A percentile compares a stretch with the other conserved stretches of the same genome.
Conservation (phyloP, 2,888 invertebrate species). For the Dromius quadrimaculatus region DNA sequence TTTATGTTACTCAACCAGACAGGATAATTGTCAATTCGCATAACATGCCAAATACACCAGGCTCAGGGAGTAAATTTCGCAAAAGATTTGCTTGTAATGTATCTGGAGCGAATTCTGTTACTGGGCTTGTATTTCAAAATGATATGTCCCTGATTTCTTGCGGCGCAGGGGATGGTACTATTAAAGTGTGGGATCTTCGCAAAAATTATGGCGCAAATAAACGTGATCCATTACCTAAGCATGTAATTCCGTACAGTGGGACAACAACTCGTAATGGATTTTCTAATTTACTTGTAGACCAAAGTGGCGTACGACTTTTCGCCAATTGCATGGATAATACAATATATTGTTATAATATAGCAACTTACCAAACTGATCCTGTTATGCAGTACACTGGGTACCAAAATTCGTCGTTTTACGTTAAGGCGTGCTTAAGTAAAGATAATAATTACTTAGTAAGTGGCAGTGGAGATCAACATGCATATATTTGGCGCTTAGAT, state of each 20-base stretch:
- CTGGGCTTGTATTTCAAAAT: conserved; percentile 86
- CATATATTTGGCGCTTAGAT: conserved; percentile 86
- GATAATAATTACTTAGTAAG: conserved; percentile 86
- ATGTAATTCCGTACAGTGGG: conserved; percentile 80
- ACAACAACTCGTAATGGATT: conserved; percentile 79
- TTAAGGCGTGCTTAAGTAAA: conserved; percentile 84
- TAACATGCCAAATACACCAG: conserved; percentile 69
- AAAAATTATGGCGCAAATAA: conserved; percentile 81
- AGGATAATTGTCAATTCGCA: conserved; percentile 80
- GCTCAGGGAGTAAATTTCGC: conserved; percentile 67
- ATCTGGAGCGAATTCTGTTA: conserved; percentile 79
- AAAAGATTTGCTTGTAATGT: conserved; percentile 59
- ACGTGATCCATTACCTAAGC: conserved; percentile 78
- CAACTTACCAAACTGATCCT: conserved; percentile 76
- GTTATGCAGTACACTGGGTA: conserved; percentile 78
- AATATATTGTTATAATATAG: conserved; percentile 87
- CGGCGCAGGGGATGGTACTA: conserved; percentile 87
- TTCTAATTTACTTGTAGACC: conserved; percentile 82
- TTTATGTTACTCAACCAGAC: conserved; percentile 72
- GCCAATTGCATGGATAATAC: conserved; percentile 90
- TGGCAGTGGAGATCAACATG: conserved; percentile 89
- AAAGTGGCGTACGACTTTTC: conserved; percentile 76
- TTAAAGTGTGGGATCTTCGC: conserved; percentile 82
- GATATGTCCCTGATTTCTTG: conserved; percentile 83
- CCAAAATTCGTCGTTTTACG: conserved; percentile 84